Base-by-base conservation (phyloP, 1,140 invertebrate genomes). In the Apis laboriosa region DNA sequence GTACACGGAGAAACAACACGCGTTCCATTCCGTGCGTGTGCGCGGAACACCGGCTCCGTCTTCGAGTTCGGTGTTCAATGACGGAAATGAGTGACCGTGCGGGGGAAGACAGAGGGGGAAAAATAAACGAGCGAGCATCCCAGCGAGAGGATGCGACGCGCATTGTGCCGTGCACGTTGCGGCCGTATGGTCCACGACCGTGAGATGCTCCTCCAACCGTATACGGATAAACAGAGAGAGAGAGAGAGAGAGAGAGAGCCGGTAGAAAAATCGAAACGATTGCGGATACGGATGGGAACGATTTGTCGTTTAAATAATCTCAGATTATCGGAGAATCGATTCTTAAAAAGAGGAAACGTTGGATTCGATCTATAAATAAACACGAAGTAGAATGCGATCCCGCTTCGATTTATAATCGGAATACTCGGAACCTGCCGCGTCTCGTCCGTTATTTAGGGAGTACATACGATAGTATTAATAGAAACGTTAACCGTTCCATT, bases 181-280 rank as follows among this genome's bases (percentile, higher is more conserved):
- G 8, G 12, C 68, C 70, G 71, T n/a, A 56, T 79, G 82, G 24
- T 34, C 34, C 51, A 28, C 49, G 21, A n/a, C 9, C 1, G 19
- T 51, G 79, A 64, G 76, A 77, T 78, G 51, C 58, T 85, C 34
- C 34, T 43, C 5, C 34, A 7, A 43, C 34, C 5, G 34, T 43
- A 0, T 7, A 43, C 34, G 34, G 34, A 43, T 7, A 7, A 43
- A 43, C 34, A 43, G 34, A 68, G 68, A 80, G 73, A 58, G 78
- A 43, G 34, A 43, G 34, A 68, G 68, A 80, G 73, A 58, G 78
- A 43, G 34, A 68, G 68, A 80, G 73, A 58, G 78, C 83, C 61
- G 82, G 77, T 79, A 43, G 86, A 70, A 84, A 86, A 77, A 87
- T 85, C 84, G 84, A 78, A 73, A 85, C 75, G 78, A 77, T 87